phyloP scores from a whole-genome alignment of 1,140 invertebrate genomes.

The Apis cerana region DNA sequence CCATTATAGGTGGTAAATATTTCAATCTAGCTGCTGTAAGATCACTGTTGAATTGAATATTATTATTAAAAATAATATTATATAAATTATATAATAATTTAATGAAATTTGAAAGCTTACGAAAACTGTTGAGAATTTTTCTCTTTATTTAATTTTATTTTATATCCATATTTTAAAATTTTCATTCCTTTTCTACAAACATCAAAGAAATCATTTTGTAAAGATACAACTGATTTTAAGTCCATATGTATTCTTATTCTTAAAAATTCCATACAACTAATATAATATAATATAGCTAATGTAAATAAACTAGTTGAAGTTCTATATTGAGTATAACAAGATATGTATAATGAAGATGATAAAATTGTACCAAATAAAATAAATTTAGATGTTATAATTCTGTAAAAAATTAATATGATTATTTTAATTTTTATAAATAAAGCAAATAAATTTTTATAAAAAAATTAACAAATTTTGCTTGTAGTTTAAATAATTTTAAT shows the following conservation, averaged over 20 bases:
- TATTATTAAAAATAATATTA: background rate
- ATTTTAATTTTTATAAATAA: background rate
- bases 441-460: background rate
- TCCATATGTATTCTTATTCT: constrained; percentile 47
- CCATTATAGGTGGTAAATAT: constrained; percentile 68
- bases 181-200: constrained; percentile 71
- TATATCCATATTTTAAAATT: constrained; percentile 69
- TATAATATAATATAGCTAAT: constrained; percentile 51
- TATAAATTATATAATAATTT: background rate
- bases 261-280: constrained; percentile 55
- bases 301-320: constrained; percentile 47
- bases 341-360: constrained; percentile 41
- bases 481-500: background rate
- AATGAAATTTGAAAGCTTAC: constrained; percentile 58
- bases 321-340: constrained; percentile 45
- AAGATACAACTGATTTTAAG: constrained; percentile 63
- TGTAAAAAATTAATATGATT: constrained; percentile 35
- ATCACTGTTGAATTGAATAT: constrained; percentile 32
- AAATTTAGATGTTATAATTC: constrained; percentile 57
- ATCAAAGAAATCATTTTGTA: constrained; percentile 71
- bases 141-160: constrained; percentile 59
- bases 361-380: constrained; percentile 57
- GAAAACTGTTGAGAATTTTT: constrained; percentile 62
- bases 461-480: constrained; percentile 22
- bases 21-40: constrained; percentile 68